Percentiles rank a stretch among this genome's conserved stretches.
These are phyloP conservation scores for Planococcus citri DNA, from an alignment of 1,140 invertebrate species.

Conservation along the genomic window DNA sequence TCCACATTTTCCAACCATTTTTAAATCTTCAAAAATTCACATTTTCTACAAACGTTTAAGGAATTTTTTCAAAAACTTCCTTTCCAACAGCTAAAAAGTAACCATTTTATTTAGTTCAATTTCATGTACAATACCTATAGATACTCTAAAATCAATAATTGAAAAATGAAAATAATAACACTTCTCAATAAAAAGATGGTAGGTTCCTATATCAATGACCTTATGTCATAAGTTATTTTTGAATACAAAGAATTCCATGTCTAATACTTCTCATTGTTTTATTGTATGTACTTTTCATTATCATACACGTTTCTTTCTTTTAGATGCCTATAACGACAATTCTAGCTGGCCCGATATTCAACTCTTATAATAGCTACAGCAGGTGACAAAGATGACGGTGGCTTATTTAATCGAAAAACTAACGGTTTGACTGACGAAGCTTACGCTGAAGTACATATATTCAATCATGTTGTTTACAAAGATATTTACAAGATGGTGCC, in stretches of 20 bases:
- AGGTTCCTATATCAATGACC: neutral
- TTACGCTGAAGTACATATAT: slow-evolving; percentile 48
- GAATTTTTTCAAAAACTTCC: too few species aligned
- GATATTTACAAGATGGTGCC: slow-evolving; percentile 53
- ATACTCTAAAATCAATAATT: too few species aligned
- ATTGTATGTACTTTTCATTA: neutral
- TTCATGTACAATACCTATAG: too few species aligned
- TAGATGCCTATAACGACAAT: slow-evolving; percentile 42
- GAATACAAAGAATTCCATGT: neutral
- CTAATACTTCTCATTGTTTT: neutral
- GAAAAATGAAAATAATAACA: too few species aligned
- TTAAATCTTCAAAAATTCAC: too few species aligned
- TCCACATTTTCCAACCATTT: too few species aligned
- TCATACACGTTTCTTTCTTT: neutral
- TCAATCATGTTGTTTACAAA: slow-evolving; percentile 50
- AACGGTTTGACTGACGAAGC: slow-evolving; percentile 51
- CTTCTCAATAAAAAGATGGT: too few species aligned
- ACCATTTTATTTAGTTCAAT: too few species aligned
- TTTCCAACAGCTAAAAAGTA: too few species aligned
- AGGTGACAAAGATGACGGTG: slow-evolving; percentile 61
- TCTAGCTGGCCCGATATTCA: slow-evolving; percentile 61
- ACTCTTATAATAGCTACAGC: slow-evolving; percentile 53
- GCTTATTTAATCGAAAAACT: slow-evolving; percentile 49
- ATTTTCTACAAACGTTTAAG: too few species aligned
- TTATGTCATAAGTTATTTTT: neutral